Evolutionary conservation across 2,113 vertebrate species (phyloP), one percentile per base, ranked within the genome.

Genomic region (Anoura caudifer): DNA sequence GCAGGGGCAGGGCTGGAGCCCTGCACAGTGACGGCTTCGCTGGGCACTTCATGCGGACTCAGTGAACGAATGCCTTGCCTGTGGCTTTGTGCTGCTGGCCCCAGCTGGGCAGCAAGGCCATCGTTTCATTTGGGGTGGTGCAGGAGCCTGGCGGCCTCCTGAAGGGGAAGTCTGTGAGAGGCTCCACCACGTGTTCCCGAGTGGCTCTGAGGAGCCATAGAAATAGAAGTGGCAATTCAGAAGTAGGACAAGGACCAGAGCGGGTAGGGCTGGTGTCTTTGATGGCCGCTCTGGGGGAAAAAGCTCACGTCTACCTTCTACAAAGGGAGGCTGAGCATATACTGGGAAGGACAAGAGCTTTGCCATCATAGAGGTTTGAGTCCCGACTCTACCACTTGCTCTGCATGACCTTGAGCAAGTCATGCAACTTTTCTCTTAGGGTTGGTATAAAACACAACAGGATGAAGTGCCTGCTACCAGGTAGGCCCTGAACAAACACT

Each of bases 271-370:
- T 13, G 7, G 1, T 2, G 36, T 50, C 26, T 54, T 72, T 11
- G 41, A 20, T 26, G 65, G 69, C 45, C n/a, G 67, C 59, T 90
- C 41, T 77, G 3, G 1, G 24, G 28, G 38, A 20, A n/a, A 67
- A 50, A 45, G 36, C 15, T 24, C 70, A 7, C 0, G 0, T 31
- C 65, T 56, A n/a, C 36, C 84, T 26, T 76, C 79, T 67, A 6
- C 28, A 19, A 38, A 38, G 28, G 38, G 26, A 59, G 90, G 63
- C 77, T 0, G 7, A 8, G n/a, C 0, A 10, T 11, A 3, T 1
- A 2, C 43, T 11, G 36, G 54, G 2, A 54, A 81, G 65, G 72
- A 38, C 67, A 15, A 61, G 45, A 22, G 47, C n/a, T 36, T 47
- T 20, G 3, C 14, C 5, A 0, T 11, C 7, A 2, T 0, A 1